Percentiles rank a stretch among this genome's conserved stretches.
Evolutionary conservation across 2,113 vertebrate genomes (phyloP).

Genomic region (Coptodon bakossiorum): DNA sequence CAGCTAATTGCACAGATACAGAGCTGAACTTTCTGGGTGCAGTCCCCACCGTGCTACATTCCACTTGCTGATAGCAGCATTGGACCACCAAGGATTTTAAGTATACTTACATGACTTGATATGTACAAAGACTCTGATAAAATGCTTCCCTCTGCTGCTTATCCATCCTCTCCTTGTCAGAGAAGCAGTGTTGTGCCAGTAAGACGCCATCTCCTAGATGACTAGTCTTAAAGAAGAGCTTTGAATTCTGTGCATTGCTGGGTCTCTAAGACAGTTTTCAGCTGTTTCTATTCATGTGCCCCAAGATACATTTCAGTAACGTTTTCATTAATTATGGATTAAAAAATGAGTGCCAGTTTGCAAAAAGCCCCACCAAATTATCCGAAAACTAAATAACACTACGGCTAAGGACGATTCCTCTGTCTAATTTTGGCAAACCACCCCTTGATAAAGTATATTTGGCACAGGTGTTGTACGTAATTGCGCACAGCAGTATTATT

Average conservation of each 20-base stretch:
- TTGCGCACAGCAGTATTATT: neutral
- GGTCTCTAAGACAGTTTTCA: neutral
- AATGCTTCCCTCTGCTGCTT: conserved; percentile 51
- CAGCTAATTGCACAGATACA: conserved; percentile 69
- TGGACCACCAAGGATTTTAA: conserved; percentile 73
- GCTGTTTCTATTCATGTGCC: neutral
- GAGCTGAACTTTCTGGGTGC: conserved; percentile 42
- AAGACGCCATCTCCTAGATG: neutral
- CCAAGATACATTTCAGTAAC: neutral
- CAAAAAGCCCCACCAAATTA: neutral
- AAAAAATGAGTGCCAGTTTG: neutral
- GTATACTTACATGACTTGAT: conserved; percentile 57
- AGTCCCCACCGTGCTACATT: conserved; percentile 55
- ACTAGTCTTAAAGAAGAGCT: neutral
- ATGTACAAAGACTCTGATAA: conserved; percentile 66
- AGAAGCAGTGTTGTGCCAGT: neutral
- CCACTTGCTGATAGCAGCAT: conserved; percentile 68
- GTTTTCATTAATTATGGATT: neutral
- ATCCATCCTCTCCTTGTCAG: conserved; percentile 42
- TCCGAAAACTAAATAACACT: neutral
- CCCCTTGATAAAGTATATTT: neutral
- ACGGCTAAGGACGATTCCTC: neutral
- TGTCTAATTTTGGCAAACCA: neutral
- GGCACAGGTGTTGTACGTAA: neutral
- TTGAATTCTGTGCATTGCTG: neutral